Evolutionary conservation across 2,888 invertebrate genomes (phyloP).

Genomic region (Podabrus alpinus): DNA sequence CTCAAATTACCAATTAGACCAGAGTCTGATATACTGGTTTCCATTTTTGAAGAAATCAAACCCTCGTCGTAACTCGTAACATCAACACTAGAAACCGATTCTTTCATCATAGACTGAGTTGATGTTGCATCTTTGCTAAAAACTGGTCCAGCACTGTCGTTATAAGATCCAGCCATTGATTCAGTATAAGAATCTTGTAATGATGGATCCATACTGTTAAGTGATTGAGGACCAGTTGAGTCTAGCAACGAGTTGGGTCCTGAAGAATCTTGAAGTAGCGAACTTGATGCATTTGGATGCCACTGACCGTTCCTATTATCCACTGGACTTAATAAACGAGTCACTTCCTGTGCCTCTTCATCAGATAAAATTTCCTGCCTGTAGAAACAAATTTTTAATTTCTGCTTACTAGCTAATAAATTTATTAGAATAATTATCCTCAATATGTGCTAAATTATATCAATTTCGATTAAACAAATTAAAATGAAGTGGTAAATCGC

Average conservation of each 20-base stretch:
- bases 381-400: constrained; percentile 37
- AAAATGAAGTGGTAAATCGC: background rate
- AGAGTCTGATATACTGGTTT: constrained; percentile 52
- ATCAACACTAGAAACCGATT: constrained; percentile 52
- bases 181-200: constrained; percentile 48
- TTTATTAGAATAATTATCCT: background rate
- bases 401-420: background rate
- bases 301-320: constrained; percentile 35
- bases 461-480: background rate
- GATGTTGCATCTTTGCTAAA: constrained; percentile 39
- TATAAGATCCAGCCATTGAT: constrained; percentile 9
- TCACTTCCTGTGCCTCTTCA: constrained; percentile 89
- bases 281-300: constrained; percentile 54
- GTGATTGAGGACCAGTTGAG: constrained; percentile 53
- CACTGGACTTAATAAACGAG: constrained; percentile 64
- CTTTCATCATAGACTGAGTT: constrained; percentile 46
- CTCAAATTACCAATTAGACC: constrained; percentile 49
- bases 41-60: constrained; percentile 47
- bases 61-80: constrained; percentile 48
- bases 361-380: constrained; percentile 85
- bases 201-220: constrained; percentile 51
- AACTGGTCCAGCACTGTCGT: constrained; percentile 13
- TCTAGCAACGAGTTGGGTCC: constrained; percentile 54
- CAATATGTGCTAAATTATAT: background rate
- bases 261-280: constrained; percentile 54